These are phyloP conservation scores for Drosophila seguyi DNA, from an alignment of 1,140 invertebrate species.

Conservation along the genomic window DNA sequence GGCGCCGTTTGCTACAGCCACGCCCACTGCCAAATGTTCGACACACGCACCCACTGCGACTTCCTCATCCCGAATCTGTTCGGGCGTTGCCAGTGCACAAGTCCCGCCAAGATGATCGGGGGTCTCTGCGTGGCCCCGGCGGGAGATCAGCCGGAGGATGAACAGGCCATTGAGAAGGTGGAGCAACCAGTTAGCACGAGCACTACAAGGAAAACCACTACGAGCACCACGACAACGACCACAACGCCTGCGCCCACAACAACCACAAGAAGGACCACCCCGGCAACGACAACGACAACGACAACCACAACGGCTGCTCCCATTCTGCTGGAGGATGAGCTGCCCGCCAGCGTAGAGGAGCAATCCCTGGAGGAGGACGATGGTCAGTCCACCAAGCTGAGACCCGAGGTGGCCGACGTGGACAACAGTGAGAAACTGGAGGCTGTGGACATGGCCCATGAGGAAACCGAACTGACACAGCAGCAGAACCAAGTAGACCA, in stretches of 20 bases:
- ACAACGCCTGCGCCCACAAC: constrained; percentile 35
- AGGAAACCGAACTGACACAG: constrained; percentile 70
- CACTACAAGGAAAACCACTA: constrained; percentile 38
- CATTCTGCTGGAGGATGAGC: constrained; percentile 57
- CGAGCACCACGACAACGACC: constrained; percentile 43
- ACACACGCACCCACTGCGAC: constrained; percentile 93
- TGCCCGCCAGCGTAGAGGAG: constrained; percentile 68
- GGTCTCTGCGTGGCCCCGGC: constrained; percentile 87
- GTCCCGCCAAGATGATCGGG: constrained; percentile 88
- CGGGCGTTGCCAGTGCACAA: constrained; percentile 93
- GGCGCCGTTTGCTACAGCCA: constrained; percentile 96
- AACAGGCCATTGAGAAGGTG: constrained; percentile 75
- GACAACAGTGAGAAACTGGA: constrained; percentile 73
- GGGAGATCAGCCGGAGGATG: constrained; percentile 38
- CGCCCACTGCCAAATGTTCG: constrained; percentile 93
- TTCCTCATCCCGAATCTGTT: constrained; percentile 95
- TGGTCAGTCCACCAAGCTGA: constrained; percentile 45
- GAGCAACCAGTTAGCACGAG: constrained; percentile 80
- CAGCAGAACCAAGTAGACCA: constrained; percentile 5
- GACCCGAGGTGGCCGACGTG: constrained; percentile 41
- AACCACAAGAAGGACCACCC: constrained; percentile 37
- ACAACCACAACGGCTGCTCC: constrained; percentile 35
- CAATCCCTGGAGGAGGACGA: constrained; percentile 71
- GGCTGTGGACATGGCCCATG: constrained; percentile 66
- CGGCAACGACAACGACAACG: constrained; percentile 32